phyloP scores from a whole-genome alignment of 1,140 invertebrate genomes.

The Patella vulgata region DNA sequence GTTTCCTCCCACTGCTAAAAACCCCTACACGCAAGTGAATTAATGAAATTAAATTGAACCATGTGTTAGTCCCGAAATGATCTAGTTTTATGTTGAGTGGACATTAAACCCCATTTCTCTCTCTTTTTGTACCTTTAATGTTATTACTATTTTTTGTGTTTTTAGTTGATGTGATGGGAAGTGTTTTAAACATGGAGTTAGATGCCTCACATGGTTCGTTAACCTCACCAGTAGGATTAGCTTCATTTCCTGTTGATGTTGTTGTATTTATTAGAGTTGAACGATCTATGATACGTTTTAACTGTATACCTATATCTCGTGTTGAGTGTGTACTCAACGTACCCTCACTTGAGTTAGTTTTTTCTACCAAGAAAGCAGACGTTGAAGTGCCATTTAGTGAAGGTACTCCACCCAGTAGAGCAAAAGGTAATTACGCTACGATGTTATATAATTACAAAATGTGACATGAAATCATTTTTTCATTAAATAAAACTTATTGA shows the following conservation, averaged over 20 bases:
- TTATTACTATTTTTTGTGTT: slow-evolving; percentile 4
- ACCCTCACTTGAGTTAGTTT: slow-evolving; percentile 84
- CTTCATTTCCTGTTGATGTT: slow-evolving; percentile 97
- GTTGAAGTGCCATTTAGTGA: slow-evolving; percentile 47
- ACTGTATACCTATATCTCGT: slow-evolving; percentile 92
- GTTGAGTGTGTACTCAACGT: slow-evolving; percentile 95
- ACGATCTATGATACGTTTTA: slow-evolving; percentile 88
- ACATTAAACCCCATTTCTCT: too few species aligned
- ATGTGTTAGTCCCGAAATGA: too few species aligned
- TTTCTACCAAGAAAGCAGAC: slow-evolving; percentile 68
- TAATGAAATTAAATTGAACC: too few species aligned
- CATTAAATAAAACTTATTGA: too few species aligned
- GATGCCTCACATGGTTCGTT: slow-evolving; percentile 56
- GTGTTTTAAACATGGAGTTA: slow-evolving; percentile 51
- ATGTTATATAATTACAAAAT: neutral
- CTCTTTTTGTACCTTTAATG: too few species aligned
- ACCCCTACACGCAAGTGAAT: too few species aligned
- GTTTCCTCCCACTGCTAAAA: too few species aligned
- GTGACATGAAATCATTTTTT: neutral
- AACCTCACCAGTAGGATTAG: slow-evolving; percentile 68
- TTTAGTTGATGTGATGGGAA: slow-evolving; percentile 45
- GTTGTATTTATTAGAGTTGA: slow-evolving; percentile 99
- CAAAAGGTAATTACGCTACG: slow-evolving; percentile 41
- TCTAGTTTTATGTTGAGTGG: too few species aligned
- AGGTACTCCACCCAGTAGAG: slow-evolving; percentile 53